Evolutionary conservation across 2,113 vertebrate species (phyloP).

Genomic region (Daphoenositta chrysoptera): DNA sequence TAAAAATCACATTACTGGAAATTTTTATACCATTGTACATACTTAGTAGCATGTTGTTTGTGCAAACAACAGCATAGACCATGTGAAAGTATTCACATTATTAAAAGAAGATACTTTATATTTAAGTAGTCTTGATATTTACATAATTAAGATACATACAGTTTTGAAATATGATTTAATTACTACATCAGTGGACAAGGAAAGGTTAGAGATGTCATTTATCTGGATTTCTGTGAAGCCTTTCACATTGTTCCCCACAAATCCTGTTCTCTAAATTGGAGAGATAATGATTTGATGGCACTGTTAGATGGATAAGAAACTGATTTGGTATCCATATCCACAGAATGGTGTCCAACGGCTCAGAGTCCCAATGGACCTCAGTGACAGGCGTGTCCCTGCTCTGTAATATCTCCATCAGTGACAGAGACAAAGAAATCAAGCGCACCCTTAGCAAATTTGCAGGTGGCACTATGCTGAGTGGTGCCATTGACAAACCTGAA

Average conservation of each 20-base stretch:
- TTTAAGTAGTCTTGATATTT: neutral
- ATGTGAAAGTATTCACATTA: neutral
- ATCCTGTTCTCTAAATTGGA: neutral
- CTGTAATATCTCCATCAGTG: neutral
- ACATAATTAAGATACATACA: neutral
- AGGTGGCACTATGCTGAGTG: neutral
- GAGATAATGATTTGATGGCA: neutral
- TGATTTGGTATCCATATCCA: too few relatives aligned
- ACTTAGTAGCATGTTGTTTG: neutral
- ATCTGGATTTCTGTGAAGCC: neutral
- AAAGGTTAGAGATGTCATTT: neutral
- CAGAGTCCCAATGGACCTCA: neutral
- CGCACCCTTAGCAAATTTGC: too few relatives aligned
- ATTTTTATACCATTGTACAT: neutral
- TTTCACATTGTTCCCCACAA: neutral
- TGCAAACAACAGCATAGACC: neutral
- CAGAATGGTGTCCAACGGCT: neutral
- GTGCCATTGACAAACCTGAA: neutral
- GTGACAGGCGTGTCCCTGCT: rapidly evolving
- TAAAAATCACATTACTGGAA: neutral
- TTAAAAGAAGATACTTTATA: neutral
- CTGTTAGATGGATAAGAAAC: neutral
- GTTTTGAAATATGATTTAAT: neutral
- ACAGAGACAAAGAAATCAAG: neutral
- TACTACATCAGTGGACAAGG: neutral